Evolutionary conservation across 2,888 invertebrate genomes (phyloP).

Genomic region (Agrochola lychnidis): DNA sequence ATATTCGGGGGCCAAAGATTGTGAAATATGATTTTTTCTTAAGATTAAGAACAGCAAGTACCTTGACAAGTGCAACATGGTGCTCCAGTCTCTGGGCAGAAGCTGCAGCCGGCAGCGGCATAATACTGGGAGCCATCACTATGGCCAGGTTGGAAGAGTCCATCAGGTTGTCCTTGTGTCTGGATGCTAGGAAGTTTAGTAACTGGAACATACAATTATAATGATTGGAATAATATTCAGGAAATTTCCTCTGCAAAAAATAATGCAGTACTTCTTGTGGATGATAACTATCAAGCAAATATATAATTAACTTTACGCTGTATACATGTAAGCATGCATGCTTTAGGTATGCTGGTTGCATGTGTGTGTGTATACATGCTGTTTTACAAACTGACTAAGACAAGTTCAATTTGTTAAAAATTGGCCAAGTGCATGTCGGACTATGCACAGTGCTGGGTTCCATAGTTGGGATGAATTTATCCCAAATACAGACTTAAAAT

Average conservation of each 20-base stretch:
- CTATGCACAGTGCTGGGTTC: too few relatives aligned
- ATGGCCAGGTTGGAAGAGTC: slow-evolving; percentile 95
- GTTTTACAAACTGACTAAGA: too few relatives aligned
- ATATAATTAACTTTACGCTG: background rate
- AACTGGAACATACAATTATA: slow-evolving; percentile 86
- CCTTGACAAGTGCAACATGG: slow-evolving; percentile 93
- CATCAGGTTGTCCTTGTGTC: slow-evolving; percentile 95
- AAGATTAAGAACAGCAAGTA: slow-evolving; percentile 68
- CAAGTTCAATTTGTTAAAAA: background rate
- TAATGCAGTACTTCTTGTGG: too few relatives aligned
- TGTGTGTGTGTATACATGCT: too few relatives aligned
- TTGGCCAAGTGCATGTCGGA: too few relatives aligned
- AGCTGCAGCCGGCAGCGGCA: slow-evolving; percentile 94
- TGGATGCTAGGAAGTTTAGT: slow-evolving; percentile 92
- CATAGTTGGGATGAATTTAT: too few relatives aligned
- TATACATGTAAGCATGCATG: background rate
- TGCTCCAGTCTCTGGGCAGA: slow-evolving; percentile 92
- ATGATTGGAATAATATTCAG: background rate
- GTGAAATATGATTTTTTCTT: background rate
- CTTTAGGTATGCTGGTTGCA: too few relatives aligned
- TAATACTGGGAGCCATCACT: slow-evolving; percentile 96
- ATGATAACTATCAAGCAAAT: background rate
- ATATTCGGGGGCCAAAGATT: background rate
- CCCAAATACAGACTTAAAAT: too few relatives aligned
- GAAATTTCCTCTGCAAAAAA: background rate